Conservation (phyloP, 1,140 invertebrate species). For the Aphis gossypii region DNA sequence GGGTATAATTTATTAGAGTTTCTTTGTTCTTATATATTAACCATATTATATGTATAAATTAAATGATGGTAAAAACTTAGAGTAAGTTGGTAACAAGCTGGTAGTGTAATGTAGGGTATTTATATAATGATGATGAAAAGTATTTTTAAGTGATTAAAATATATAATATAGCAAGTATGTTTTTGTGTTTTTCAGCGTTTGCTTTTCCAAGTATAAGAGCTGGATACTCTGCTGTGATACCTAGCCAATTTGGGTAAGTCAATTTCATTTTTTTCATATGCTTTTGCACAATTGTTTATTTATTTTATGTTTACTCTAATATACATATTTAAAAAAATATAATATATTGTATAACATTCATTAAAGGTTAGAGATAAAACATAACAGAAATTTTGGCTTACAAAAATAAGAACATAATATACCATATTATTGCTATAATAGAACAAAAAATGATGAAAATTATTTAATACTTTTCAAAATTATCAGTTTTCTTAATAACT, state of each 20-base stretch:
- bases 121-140: background rate
- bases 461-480: slow-evolving; percentile 20
- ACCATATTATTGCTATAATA: background rate
- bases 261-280: slow-evolving; percentile 16
- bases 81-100: background rate
- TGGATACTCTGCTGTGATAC: slow-evolving; percentile 62
- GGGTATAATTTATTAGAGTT: background rate
- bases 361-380: background rate
- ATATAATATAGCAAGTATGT: slow-evolving; percentile 10
- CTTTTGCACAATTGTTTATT: slow-evolving; percentile 54
- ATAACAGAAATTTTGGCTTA: background rate
- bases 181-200: slow-evolving; percentile 62
- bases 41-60: background rate
- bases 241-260: slow-evolving; percentile 63
- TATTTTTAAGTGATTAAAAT: slow-evolving; percentile 15
- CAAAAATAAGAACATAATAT: background rate
- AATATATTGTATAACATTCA: background rate
- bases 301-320: slow-evolving; percentile 32
- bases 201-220: slow-evolving; percentile 63
- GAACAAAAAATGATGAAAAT: background rate
- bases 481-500: slow-evolving; percentile 10
- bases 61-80: background rate
- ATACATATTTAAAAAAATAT: background rate
- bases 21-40: background rate
- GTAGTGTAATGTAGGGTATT: background rate